phyloP scores from a whole-genome alignment of 2,797 vertebrate species.

The Thamnophis elegans region DNA sequence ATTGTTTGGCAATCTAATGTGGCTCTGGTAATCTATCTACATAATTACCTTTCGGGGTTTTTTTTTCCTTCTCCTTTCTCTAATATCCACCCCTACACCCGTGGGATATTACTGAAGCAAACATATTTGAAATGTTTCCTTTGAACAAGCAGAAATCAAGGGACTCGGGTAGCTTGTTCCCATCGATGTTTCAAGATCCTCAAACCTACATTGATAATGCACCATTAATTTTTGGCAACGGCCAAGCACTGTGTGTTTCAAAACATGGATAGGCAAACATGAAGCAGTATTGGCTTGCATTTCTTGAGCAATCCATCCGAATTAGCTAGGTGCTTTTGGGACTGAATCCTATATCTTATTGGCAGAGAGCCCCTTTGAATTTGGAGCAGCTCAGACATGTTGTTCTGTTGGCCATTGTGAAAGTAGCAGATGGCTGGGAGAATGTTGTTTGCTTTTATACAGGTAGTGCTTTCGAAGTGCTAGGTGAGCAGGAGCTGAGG shows the following conservation, averaged over 20 bases:
- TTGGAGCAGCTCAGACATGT: background rate
- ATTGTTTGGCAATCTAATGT: slow-evolving; percentile 45
- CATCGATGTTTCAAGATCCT: background rate
- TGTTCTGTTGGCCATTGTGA: background rate
- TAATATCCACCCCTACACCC: slow-evolving; percentile 30
- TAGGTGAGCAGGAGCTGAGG: background rate
- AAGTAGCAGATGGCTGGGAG: background rate
- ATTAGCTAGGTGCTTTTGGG: background rate
- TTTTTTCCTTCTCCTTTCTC: background rate
- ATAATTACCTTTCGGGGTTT: slow-evolving; percentile 22
- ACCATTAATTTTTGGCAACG: background rate
- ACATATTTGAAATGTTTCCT: background rate
- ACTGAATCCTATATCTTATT: background rate
- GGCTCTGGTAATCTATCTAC: slow-evolving; percentile 42
- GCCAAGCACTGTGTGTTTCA: background rate
- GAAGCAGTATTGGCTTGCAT: background rate
- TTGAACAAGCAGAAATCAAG: background rate
- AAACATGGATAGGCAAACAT: background rate
- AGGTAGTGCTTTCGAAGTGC: background rate
- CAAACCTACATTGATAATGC: background rate
- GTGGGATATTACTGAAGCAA: background rate
- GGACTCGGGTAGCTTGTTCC: background rate
- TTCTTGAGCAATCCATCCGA: background rate
- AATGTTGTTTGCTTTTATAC: background rate
- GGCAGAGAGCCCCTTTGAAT: background rate